Evolutionary conservation across 2,797 vertebrate genomes (phyloP).

Genomic region (Clamator glandarius): DNA sequence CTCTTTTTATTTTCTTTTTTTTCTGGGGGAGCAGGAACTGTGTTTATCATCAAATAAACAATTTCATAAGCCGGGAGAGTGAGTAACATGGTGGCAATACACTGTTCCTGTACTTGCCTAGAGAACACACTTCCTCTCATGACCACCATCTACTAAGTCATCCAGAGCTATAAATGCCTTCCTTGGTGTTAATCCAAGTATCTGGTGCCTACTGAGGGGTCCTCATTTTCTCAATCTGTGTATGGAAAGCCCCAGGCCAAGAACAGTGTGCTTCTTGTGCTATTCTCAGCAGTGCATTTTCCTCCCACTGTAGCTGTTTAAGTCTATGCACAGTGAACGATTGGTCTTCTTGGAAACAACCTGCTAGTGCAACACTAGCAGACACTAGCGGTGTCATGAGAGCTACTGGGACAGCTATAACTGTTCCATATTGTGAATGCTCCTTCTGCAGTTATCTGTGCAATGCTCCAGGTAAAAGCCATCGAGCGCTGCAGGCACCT

Average conservation of each 20-base stretch:
- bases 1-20: too few species aligned
- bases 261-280: neutral
- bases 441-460: neutral
- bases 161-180: neutral
- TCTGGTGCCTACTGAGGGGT: neutral
- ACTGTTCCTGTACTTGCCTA: neutral
- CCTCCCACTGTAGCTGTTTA: fast-evolving
- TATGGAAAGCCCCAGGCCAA: neutral
- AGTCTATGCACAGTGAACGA: fast-evolving
- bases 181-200: neutral
- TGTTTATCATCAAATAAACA: neutral
- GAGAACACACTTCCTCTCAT: neutral
- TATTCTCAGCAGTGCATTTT: neutral
- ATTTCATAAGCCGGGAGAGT: neutral
- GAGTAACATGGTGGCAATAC: neutral
- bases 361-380: neutral
- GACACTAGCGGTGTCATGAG: neutral
- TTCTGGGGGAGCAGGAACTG: neutral
- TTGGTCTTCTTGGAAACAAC: neutral
- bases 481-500: fast-evolving
- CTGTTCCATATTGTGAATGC: fast-evolving
- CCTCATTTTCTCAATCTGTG: neutral
- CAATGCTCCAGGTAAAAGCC: neutral
- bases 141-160: neutral
- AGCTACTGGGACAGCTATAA: neutral